Evolutionary conservation across 2,888 invertebrate genomes (phyloP).

Genomic region (Thera obeliscata): DNA sequence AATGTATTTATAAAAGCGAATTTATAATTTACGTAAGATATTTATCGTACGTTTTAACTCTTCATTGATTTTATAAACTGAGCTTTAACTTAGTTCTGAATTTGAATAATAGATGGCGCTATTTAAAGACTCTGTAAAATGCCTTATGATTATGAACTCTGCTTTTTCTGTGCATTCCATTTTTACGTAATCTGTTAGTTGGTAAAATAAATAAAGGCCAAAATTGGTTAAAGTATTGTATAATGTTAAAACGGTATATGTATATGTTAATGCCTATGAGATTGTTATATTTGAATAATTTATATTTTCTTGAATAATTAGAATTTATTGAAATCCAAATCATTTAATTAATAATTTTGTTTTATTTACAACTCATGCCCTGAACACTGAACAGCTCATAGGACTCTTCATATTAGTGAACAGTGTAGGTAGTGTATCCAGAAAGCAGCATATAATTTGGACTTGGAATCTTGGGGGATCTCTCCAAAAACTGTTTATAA

Average conservation of each 20-base stretch:
- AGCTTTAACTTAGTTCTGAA: background rate
- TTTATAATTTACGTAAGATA: constrained; percentile 6
- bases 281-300: constrained; percentile 42
- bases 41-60: background rate
- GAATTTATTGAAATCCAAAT: constrained; percentile 34
- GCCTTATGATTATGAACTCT: background rate
- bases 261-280: constrained; percentile 38
- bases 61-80: background rate
- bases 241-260: constrained; percentile 14
- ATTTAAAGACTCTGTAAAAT: constrained; percentile 2
- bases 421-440: too few relatives aligned
- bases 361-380: constrained; percentile 3
- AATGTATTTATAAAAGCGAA: constrained; percentile 4
- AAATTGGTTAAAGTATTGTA: constrained; percentile 9
- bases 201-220: constrained; percentile 2
- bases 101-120: constrained; percentile 7
- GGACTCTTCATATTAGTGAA: too few relatives aligned
- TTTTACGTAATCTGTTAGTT: background rate
- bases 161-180: constrained; percentile 29
- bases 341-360: constrained; percentile 2
- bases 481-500: too few relatives aligned
- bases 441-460: too few relatives aligned
- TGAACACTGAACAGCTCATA: too few relatives aligned
- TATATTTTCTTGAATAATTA: constrained; percentile 37
- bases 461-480: too few relatives aligned